Evolutionary conservation across 2,888 invertebrate genomes (phyloP), one percentile per base, ranked within the genome.

Genomic region (Crematogaster levior): DNA sequence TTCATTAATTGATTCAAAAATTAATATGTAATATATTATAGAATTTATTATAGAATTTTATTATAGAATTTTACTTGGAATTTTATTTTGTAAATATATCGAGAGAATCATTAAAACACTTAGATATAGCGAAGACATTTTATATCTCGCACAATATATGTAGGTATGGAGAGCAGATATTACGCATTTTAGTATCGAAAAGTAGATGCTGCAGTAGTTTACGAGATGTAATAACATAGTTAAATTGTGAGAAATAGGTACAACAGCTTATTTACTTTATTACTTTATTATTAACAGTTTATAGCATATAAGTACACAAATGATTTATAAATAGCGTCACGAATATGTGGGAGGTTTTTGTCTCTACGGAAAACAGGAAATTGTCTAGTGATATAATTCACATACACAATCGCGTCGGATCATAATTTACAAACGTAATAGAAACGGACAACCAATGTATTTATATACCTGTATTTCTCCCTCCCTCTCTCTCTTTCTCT

Each of bases 351-450:
- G 1, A 65, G 5, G 5, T 30, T 75, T 15, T 51, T 75, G 15
- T n/a, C 5, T 51, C 15, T 34, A 15, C 2, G 21, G 4, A 48
- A 58, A 58, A 30, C 48, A 24, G 1, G n/a, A 65, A 65, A 65
- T 77, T 43, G 2, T 21, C 21, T 34, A 7, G 7, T 3, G 37
- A 24, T n/a, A 37, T 10, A 40, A 74, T 40, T 63, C 3, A 30
- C 10, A n/a, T n/a, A 9, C 3, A 21, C 37, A 66, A 66, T 56
- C 15, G 21, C 30, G 21, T 30, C 27, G 51, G 34, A 66, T 77
- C 40, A 7, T 63, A 63, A 75, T 65, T 75, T 65, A 30, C n/a
- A 27, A 37, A 43, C 66, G 12, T 43, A 15, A 24, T 37, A 4
- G 9, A 15, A 24, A 48, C 15, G 9, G 27, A 18, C 18, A 10